Evolutionary conservation across 37 sponge, comb jelly and placozoan species (phyloP).

Genomic region (Axinella damicornis): DNA sequence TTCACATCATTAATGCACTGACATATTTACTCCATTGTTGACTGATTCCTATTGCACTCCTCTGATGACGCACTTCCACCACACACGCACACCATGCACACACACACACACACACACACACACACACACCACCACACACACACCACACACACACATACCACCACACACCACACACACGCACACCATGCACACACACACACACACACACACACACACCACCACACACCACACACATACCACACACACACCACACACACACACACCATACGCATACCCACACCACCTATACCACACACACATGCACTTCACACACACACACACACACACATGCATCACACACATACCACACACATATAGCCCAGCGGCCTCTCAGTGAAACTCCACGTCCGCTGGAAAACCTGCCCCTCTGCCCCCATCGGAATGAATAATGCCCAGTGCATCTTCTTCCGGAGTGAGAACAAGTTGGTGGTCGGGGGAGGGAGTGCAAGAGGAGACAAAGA

Average conservation of each 20-base stretch:
- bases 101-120: constrained; percentile 6
- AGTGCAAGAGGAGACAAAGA: neutral
- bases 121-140: neutral
- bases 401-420: neutral
- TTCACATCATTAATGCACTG: neutral
- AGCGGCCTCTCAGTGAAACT: constrained; percentile 1
- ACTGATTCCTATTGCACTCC: neutral
- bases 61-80: constrained; percentile 17
- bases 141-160: constrained; percentile 47
- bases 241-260: neutral
- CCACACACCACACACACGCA: constrained; percentile 10
- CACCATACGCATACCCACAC: neutral
- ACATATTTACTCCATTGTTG: neutral
- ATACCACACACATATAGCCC: neutral
- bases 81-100: constrained; percentile 38
- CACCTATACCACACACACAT: constrained; percentile 38
- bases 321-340: neutral
- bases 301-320: constrained; percentile 13
- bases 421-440: constrained; percentile 42
- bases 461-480: constrained; percentile 39
- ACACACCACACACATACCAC: constrained; percentile 36
- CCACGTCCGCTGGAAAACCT: constrained; percentile 18
- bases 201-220: constrained; percentile 39
- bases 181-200: neutral
- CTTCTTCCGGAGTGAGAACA: neutral